Evolutionary conservation across 2,113 vertebrate genomes (phyloP).

Genomic region (Arothron firmamentum): DNA sequence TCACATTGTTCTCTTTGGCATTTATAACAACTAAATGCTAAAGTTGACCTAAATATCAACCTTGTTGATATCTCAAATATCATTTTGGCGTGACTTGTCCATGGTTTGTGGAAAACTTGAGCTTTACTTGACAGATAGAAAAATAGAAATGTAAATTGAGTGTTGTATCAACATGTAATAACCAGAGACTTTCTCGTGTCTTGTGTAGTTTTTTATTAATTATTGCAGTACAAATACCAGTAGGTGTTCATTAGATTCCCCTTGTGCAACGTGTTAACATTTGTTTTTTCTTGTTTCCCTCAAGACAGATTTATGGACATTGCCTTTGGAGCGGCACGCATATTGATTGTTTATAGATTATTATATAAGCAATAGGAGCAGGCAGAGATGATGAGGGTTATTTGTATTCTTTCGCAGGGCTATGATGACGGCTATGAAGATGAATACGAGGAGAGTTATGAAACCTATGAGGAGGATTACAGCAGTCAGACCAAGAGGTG

Average conservation of each 20-base stretch:
- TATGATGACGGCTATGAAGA: constrained; percentile 94
- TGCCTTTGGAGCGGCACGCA: constrained; percentile 44
- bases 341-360: constrained; percentile 47
- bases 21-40: no score
- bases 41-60: no score
- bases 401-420: constrained; percentile 72
- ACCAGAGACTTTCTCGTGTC: not conserved
- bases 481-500: constrained; percentile 90
- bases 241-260: constrained; percentile 45
- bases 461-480: constrained; percentile 88
- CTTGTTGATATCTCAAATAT: no score
- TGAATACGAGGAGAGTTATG: constrained; percentile 92
- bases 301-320: constrained; percentile 44
- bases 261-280: constrained; percentile 49
- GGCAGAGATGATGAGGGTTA: constrained; percentile 11
- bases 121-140: no score
- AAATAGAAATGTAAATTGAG: no score
- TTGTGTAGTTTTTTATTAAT: not conserved
- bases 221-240: not conserved
- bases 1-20: not conserved
- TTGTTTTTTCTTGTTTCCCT: constrained; percentile 31
- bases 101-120: no score
- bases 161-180: no score
- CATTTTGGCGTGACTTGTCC: no score
- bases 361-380: constrained; percentile 42